Evolutionary conservation across 1,140 invertebrate species (phyloP).

Genomic region (Druon quercuslanigerum): DNA sequence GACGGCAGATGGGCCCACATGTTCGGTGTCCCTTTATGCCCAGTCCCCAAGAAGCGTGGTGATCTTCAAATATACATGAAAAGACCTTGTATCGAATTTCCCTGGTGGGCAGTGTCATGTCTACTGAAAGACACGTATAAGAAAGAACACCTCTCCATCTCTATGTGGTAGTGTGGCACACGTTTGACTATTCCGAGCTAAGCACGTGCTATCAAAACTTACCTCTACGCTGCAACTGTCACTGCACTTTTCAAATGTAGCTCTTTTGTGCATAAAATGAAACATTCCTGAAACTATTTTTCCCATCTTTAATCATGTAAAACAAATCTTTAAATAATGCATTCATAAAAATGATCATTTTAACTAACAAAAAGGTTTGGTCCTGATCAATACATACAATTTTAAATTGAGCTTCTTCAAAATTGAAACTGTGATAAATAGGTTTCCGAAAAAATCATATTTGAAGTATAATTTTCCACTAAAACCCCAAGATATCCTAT

Average conservation of each 20-base stretch:
- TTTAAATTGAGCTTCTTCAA: no score
- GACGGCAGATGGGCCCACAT: conserved; percentile 42
- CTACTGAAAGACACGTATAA: conserved; percentile 54
- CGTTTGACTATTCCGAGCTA: conserved; percentile 15
- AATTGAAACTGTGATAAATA: no score
- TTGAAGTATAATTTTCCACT: no score
- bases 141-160: conserved; percentile 51
- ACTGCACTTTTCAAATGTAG: not conserved
- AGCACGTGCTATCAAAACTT: not conserved
- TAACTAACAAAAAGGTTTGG: no score
- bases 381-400: no score
- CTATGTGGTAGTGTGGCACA: not conserved
- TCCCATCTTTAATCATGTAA: no score
- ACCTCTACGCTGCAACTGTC: not conserved
- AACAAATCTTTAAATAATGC: no score
- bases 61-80: conserved; percentile 68
- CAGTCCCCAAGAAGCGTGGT: conserved; percentile 39
- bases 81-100: conserved; percentile 70
- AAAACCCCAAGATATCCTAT: no score
- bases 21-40: conserved; percentile 36
- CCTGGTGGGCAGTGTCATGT: conserved; percentile 61
- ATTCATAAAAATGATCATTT: no score
- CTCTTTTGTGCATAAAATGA: no score
- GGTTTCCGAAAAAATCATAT: no score
- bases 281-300: no score